phyloP scores from a whole-genome alignment of 2,797 vertebrate species.

The Austrolebias charrua region DNA sequence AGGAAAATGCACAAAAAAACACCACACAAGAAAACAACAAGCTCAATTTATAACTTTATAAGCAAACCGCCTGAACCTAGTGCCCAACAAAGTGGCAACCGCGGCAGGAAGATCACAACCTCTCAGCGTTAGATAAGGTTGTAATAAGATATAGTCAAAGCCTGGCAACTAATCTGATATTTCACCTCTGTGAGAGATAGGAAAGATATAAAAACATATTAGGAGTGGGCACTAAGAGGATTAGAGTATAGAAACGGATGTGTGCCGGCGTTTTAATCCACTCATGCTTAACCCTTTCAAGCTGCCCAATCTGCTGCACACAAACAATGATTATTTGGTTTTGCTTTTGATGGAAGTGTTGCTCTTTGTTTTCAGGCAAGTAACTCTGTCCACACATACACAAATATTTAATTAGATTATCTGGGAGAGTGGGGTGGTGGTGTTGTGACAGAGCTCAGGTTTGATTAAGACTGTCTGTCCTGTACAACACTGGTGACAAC shows the following conservation, averaged over 20 bases:
- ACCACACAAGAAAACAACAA: slow-evolving; percentile 1
- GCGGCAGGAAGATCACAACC: slow-evolving; percentile 42
- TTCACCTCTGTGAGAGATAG: slow-evolving; percentile 80
- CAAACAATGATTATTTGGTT: slow-evolving; percentile 71
- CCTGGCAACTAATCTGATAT: slow-evolving; percentile 82
- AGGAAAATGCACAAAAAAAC: slow-evolving; percentile 20
- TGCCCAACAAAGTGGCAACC: slow-evolving; percentile 9
- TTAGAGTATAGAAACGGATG: slow-evolving; percentile 83
- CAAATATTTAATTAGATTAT: slow-evolving; percentile 45
- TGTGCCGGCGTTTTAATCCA: slow-evolving; percentile 79
- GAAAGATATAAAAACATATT: slow-evolving; percentile 83
- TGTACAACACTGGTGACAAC: slow-evolving; percentile 62
- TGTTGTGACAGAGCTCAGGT: slow-evolving; percentile 53
- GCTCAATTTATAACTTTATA: slow-evolving; percentile 44
- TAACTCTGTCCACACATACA: slow-evolving; percentile 12
- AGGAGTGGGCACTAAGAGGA: slow-evolving; percentile 83
- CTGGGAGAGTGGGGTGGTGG: slow-evolving; percentile 6
- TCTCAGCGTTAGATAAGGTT: slow-evolving; percentile 77
- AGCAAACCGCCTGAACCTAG: slow-evolving; percentile 32
- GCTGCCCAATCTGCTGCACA: slow-evolving; percentile 66
- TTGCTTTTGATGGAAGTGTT: slow-evolving; percentile 46
- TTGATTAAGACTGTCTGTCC: slow-evolving; percentile 73
- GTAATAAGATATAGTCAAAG: slow-evolving; percentile 84
- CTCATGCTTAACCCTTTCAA: slow-evolving; percentile 80
- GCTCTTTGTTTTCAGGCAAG: slow-evolving; percentile 43